These are phyloP conservation scores for Eubasilissa splendida DNA, from an alignment of 2,888 invertebrate species.

Conservation along the genomic window DNA sequence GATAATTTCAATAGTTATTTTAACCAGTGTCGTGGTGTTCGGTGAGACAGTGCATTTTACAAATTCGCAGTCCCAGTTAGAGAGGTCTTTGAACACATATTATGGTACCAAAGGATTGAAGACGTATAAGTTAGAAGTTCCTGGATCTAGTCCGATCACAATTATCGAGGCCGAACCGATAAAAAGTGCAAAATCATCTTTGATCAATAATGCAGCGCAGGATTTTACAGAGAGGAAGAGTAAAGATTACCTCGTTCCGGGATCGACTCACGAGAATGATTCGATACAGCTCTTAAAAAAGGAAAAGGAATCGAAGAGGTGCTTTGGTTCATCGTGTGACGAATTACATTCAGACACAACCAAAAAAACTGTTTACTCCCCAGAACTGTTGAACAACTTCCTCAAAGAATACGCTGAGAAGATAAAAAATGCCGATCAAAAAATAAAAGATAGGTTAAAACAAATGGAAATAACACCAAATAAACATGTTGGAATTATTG, in stretches of 20 bases:
- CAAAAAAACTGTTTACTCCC: conserved; percentile 64
- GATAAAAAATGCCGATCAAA: conserved; percentile 67
- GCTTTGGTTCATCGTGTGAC: conserved; percentile 70
- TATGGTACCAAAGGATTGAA: conserved; percentile 60
- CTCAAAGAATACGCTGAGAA: conserved; percentile 75
- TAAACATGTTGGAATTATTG: conserved; percentile 21
- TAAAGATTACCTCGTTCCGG: conserved; percentile 57
- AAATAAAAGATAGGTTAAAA: conserved; percentile 67
- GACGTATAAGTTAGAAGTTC: conserved; percentile 73
- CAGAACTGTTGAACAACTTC: conserved; percentile 76
- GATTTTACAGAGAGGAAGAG: conserved; percentile 59
- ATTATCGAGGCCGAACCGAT: conserved; percentile 71
- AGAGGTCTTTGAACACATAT: conserved; percentile 42
- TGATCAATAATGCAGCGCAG: conserved; percentile 65
- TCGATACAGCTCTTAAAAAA: conserved; percentile 22
- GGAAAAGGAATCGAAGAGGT: conserved; percentile 63
- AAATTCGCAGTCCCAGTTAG: conserved; percentile 51
- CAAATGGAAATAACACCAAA: conserved; percentile 55
- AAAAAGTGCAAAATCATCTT: conserved; percentile 66
- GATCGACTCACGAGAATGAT: conserved; percentile 51
- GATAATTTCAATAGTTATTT: conserved; percentile 5
- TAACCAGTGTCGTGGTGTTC: background rate
- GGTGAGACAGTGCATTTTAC: conserved; percentile 55
- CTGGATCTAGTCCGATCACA: conserved; percentile 73
- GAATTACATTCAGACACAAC: conserved; percentile 60